These are phyloP conservation scores for Philopedon plagiatum DNA, from an alignment of 2,888 invertebrate genomes.

Conservation along the genomic window DNA sequence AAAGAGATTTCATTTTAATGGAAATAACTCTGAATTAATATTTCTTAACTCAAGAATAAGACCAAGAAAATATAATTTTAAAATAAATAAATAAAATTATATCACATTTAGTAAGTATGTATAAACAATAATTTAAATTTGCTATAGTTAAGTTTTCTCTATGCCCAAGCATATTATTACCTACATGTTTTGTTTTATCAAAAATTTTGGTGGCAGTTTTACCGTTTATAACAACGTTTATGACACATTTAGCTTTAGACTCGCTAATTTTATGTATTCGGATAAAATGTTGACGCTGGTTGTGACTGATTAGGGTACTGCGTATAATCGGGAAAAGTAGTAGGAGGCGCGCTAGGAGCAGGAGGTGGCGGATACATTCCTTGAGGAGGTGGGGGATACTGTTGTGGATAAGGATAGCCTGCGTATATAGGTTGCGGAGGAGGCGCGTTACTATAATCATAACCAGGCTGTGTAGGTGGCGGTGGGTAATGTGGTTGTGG, in stretches of 20 bases:
- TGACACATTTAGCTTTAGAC: slow-evolving; percentile 47
- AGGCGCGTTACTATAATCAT: slow-evolving; percentile 53
- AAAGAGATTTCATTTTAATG: too few species aligned
- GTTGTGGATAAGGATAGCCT: slow-evolving; percentile 62
- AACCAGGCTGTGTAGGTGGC: slow-evolving; percentile 56
- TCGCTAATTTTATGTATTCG: slow-evolving; percentile 29
- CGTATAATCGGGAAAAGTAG: slow-evolving; percentile 61
- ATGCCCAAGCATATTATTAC: not conserved
- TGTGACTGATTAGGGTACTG: slow-evolving; percentile 59
- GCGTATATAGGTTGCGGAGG: slow-evolving; percentile 57
- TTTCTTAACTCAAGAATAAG: too few species aligned
- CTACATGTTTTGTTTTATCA: not conserved
- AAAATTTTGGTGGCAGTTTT: not conserved
- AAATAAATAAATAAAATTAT: slow-evolving; percentile 21
- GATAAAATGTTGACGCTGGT: slow-evolving; percentile 33
- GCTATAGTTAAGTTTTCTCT: slow-evolving; percentile 4
- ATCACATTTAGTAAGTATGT: slow-evolving; percentile 11
- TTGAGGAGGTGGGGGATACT: slow-evolving; percentile 62
- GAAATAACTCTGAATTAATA: too few species aligned
- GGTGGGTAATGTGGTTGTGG: slow-evolving; percentile 62
- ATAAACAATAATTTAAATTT: slow-evolving; percentile 5
- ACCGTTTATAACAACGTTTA: not conserved
- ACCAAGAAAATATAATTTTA: not conserved
- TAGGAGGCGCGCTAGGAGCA: slow-evolving; percentile 54
- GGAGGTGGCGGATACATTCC: slow-evolving; percentile 61